phyloP scores from a whole-genome alignment of 2,888 invertebrate species.

The Cheilosia variabilis region DNA sequence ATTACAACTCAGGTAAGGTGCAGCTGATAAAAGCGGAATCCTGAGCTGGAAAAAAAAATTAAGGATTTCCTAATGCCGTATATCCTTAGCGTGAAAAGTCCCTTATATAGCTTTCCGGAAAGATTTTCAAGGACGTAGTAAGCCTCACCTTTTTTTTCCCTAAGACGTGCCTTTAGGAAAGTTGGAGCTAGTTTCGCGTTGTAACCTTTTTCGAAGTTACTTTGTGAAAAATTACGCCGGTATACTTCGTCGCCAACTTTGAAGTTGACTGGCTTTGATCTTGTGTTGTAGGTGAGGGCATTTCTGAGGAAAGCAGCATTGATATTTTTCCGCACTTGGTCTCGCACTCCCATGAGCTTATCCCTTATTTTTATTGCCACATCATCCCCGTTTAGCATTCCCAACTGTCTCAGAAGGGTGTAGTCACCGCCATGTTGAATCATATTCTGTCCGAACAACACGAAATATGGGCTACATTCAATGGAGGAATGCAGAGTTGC shows the following conservation, averaged over 20 bases:
- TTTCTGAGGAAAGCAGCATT: constrained; percentile 16
- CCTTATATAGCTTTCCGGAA: constrained; percentile 17
- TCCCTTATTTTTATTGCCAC: not conserved
- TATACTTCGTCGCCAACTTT: constrained; percentile 31
- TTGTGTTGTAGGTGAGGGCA: constrained; percentile 23
- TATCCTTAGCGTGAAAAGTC: not conserved
- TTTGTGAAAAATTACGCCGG: constrained; percentile 53
- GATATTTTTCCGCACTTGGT: constrained; percentile 8
- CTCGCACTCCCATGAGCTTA: not conserved
- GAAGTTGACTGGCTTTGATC: constrained; percentile 14
- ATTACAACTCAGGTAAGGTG: too few species aligned
- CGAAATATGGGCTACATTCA: constrained; percentile 55
- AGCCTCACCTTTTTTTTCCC: constrained; percentile 9
- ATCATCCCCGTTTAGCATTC: constrained; percentile 1
- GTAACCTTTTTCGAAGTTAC: constrained; percentile 30
- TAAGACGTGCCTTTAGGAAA: constrained; percentile 45
- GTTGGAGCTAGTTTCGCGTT: constrained; percentile 51
- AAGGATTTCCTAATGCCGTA: not conserved
- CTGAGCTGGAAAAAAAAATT: not conserved
- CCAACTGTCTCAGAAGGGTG: constrained; percentile 21
- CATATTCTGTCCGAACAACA: constrained; percentile 65
- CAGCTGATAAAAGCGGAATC: not conserved
- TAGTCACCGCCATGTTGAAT: not conserved
- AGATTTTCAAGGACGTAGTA: constrained; percentile 44
- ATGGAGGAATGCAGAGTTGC: constrained; percentile 34